These are phyloP conservation scores for Xenops minutus DNA, from an alignment of 2,797 vertebrate genomes.

Conservation along the genomic window DNA sequence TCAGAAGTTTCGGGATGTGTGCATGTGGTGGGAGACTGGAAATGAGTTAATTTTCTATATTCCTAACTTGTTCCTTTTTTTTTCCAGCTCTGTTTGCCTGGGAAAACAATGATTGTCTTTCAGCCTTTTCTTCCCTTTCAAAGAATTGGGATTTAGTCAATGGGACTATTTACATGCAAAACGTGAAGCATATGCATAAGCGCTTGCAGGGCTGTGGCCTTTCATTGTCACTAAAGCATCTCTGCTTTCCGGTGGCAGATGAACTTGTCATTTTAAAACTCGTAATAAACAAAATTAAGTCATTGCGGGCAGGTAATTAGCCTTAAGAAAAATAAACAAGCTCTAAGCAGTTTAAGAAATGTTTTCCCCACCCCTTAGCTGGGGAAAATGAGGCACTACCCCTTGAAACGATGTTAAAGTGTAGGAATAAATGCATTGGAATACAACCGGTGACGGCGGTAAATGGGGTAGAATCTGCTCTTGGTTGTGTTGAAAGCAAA, in stretches of 20 bases:
- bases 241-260: conserved; percentile 45
- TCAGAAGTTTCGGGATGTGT: background rate
- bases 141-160: conserved; percentile 34
- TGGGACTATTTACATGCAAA: conserved; percentile 55
- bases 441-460: background rate
- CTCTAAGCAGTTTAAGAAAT: background rate
- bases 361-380: background rate
- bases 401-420: background rate
- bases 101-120: conserved; percentile 50
- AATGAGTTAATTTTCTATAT: conserved; percentile 59
- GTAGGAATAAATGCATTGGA: background rate
- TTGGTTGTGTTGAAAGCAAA: background rate
- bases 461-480: background rate
- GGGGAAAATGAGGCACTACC: background rate
- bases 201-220: conserved; percentile 18
- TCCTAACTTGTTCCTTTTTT: conserved; percentile 30
- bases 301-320: background rate
- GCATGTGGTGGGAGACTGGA: background rate
- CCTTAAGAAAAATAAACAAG: conserved; percentile 16
- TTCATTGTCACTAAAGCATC: conserved; percentile 27
- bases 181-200: conserved; percentile 42
- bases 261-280: conserved; percentile 52
- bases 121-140: conserved; percentile 43
- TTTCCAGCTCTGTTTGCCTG: conserved; percentile 20
- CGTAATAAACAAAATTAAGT: conserved; percentile 27